Percentiles rank a stretch among this genome's conserved stretches.
Evolutionary conservation across 2,888 invertebrate species (phyloP).

Genomic region (Julus scanicus): DNA sequence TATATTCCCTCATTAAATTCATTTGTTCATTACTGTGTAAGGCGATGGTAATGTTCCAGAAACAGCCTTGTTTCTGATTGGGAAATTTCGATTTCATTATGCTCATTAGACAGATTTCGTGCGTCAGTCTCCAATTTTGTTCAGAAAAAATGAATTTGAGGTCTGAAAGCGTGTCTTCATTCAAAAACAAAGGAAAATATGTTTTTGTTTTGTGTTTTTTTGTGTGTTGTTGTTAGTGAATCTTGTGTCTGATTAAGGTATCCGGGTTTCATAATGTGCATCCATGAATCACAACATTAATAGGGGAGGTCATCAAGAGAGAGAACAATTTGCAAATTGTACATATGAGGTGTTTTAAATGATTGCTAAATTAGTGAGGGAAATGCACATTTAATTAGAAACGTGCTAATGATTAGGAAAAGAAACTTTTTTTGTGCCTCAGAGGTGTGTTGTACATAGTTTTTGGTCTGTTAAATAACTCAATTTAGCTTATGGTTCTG

Average conservation of each 20-base stretch:
- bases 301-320: background rate
- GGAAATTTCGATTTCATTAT: conserved; percentile 11
- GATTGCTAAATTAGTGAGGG: background rate
- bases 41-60: background rate
- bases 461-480: background rate
- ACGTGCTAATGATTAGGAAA: too few relatives aligned
- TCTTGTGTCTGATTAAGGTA: background rate
- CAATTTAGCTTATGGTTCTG: background rate
- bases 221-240: too few relatives aligned
- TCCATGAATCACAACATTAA: background rate
- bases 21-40: background rate
- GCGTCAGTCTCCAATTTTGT: background rate
- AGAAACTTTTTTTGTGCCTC: background rate
- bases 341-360: background rate
- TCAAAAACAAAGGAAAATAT: conserved; percentile 18
- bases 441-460: too few relatives aligned
- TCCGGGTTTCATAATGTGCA: background rate
- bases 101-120: background rate
- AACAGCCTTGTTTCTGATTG: conserved; percentile 1
- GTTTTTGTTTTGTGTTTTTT: background rate
- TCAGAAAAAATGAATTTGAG: background rate
- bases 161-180: background rate
- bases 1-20: background rate
- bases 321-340: background rate
- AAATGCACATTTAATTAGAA: background rate